Evolutionary conservation across 2,113 vertebrate genomes (phyloP), one percentile per base, ranked within the genome.

Genomic region (Gadus chalcogrammus): DNA sequence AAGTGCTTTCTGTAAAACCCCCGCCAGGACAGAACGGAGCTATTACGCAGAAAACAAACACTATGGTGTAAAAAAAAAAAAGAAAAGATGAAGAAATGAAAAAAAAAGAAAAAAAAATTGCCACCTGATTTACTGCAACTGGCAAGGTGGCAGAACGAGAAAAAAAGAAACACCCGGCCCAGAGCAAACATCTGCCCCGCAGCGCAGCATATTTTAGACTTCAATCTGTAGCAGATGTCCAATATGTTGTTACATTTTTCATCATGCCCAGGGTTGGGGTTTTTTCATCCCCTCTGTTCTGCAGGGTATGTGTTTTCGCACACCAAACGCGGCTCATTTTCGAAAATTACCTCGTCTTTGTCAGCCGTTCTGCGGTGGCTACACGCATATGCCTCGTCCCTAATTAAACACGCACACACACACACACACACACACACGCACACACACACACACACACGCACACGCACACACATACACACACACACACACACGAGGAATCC

Each of bases 171-270:
- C 3, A 48, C 3, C 82, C 85, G 67, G 71, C 55, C 82, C 87
- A 83, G 82, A 72, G 79, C 81, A 84, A 92, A 91, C 92, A 93
- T 94, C 93, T 94, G 93, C 89, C 84, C 67, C 68, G 55, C 81
- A 85, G 70, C 63, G 72, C 77, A 68, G 68, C 61, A 74, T 67
- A 74, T 77, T 83, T 84, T 76, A 80, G 81, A 90, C 81, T 82
- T 84, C 88, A 89, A 85, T 86, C 70, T 73, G 67, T 82, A 95
- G 88, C 95, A 98, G 94, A 94, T 97, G 94, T 94, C 91, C 90
- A 91, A 92, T 79, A 89, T 84, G 88, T 91, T 88, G 87, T 88
- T 86, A 85, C 79, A 95, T 96, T 95, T 96, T 93, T 96, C 93
- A 95, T 92, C 84, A 81, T 93, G 90, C 94, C 93, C 82, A 78